Conservation (phyloP, 2,888 invertebrate species). For the Sinhomidia bicolor region DNA sequence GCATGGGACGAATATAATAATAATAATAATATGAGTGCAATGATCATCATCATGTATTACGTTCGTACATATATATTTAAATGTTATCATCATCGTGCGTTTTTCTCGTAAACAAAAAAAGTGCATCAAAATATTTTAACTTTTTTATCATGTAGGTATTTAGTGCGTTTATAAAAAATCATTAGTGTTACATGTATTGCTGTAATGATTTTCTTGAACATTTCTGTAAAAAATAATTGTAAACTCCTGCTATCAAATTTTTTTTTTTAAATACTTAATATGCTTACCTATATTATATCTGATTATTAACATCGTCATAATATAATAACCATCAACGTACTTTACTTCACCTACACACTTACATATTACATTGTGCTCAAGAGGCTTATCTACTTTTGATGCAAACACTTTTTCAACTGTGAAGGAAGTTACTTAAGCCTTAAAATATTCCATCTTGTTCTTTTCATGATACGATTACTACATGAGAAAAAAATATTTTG, state of each 20-base stretch:
- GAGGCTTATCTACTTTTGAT: constrained; percentile 8
- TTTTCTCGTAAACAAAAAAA: constrained; percentile 34
- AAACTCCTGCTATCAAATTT: neutral
- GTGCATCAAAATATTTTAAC: neutral
- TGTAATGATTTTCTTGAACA: constrained; percentile 49
- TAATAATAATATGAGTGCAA: constrained; percentile 22
- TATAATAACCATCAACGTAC: no score
- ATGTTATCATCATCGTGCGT: neutral
- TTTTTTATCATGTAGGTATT: neutral
- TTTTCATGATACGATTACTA: neutral
- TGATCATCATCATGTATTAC: constrained; percentile 48
- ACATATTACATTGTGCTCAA: no score
- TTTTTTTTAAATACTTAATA: no score
- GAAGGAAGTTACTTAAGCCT: constrained; percentile 72
- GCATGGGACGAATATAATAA: no score
- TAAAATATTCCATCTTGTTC: neutral
- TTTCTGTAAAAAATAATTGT: constrained; percentile 35
- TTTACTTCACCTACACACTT: no score
- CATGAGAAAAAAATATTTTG: constrained; percentile 30
- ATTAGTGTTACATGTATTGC: constrained; percentile 11
- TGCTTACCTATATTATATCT: no score
- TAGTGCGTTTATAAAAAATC: neutral
- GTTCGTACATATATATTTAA: neutral
- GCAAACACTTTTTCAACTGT: constrained; percentile 25
- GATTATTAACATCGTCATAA: neutral